Percentiles rank a stretch among this genome's conserved stretches.
Conservation (phyloP, 2,888 invertebrate genomes). For the Odontomyia ornata region DNA sequence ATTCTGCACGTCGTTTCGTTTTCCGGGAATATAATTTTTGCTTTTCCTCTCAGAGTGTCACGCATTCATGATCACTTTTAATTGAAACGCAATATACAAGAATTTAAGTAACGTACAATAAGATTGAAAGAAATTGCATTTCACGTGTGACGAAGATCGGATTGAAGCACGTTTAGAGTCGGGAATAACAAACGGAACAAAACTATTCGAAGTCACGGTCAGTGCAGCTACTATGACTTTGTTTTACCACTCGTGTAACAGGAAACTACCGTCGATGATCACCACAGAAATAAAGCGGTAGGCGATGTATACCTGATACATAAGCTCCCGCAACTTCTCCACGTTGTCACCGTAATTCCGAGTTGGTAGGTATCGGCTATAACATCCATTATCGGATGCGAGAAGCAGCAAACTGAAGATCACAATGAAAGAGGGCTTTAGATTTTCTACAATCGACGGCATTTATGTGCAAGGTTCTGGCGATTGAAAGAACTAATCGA, state of each 20-base stretch:
- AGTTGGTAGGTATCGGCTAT: slow-evolving; percentile 66
- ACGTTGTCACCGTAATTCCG: slow-evolving; percentile 66
- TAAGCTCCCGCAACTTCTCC: slow-evolving; percentile 67
- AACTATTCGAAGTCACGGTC: not conserved
- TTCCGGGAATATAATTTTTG: slow-evolving; percentile 25
- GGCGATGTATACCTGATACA: slow-evolving; percentile 64
- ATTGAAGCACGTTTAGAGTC: not conserved
- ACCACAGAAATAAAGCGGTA: not conserved
- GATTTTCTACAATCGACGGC: not conserved
- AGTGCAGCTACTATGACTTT: not conserved
- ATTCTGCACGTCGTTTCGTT: not conserved
- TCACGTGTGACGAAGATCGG: not conserved
- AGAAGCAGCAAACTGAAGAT: slow-evolving; percentile 54
- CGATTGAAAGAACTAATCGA: no score
- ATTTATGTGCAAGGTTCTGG: no score
- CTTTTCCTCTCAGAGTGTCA: not conserved
- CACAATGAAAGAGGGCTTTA: not conserved
- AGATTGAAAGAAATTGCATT: not conserved
- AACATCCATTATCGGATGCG: slow-evolving; percentile 56
- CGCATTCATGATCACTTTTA: not conserved
- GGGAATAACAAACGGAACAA: not conserved
- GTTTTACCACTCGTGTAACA: not conserved
- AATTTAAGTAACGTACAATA: not conserved
- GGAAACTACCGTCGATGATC: not conserved
- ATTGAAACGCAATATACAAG: not conserved